These are phyloP conservation scores for Anisognathus igniventris DNA, from an alignment of 2,797 vertebrate species.

Conservation along the genomic window DNA sequence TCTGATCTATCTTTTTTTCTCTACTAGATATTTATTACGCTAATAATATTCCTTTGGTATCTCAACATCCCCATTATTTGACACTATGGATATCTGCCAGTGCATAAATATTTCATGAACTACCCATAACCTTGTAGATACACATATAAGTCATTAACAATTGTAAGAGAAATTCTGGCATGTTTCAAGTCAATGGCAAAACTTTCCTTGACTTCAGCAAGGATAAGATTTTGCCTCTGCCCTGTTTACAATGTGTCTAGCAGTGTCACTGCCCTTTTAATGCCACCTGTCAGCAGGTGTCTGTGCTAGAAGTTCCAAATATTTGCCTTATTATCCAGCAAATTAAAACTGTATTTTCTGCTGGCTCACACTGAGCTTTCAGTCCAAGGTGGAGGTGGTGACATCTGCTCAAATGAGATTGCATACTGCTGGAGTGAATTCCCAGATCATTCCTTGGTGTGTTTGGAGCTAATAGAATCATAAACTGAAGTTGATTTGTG, in stretches of 20 bases:
- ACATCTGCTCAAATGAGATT: neutral
- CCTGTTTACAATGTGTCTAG: neutral
- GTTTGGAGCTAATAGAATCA: neutral
- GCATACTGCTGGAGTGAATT: neutral
- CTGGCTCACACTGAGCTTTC: neutral
- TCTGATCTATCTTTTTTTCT: neutral
- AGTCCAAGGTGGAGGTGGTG: neutral
- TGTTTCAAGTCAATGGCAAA: neutral
- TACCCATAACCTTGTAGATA: neutral
- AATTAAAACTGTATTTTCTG: constrained; percentile 27
- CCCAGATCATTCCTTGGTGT: neutral
- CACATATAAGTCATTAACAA: neutral
- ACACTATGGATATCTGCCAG: neutral
- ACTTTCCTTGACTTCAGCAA: neutral
- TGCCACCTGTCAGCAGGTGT: constrained; percentile 2
- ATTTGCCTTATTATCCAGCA: neutral
- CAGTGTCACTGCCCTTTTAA: constrained; percentile 7
- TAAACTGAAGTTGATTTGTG: constrained; percentile 23
- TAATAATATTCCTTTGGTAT: neutral
- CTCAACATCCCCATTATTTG: neutral
- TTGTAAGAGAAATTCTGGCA: neutral
- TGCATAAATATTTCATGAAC: neutral
- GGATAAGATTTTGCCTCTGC: neutral
- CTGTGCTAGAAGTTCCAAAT: neutral
- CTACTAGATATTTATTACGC: neutral